Conservation (phyloP, 2,797 vertebrate genomes). For the Crocidura indochinensis region DNA sequence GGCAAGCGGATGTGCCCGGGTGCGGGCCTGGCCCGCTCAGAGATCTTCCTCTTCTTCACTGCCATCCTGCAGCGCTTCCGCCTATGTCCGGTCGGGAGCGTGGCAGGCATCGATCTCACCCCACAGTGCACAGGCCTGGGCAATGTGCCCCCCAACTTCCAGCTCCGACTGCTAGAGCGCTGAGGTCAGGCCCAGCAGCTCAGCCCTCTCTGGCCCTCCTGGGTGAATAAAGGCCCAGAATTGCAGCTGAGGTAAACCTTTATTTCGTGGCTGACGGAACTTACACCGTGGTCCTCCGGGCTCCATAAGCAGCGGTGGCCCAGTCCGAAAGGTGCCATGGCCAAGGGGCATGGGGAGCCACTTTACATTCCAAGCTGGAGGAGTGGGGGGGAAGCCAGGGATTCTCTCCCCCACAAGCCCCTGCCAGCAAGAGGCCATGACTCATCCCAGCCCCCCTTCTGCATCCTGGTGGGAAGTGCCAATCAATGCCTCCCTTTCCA, state of each 20-base stretch:
- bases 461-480: constrained; percentile 59
- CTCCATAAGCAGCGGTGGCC: constrained; percentile 62
- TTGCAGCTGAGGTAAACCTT: constrained; percentile 83
- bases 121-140: constrained; percentile 28
- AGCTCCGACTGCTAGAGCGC: not conserved
- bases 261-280: constrained; percentile 79
- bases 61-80: constrained; percentile 63
- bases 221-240: constrained; percentile 43
- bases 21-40: constrained; percentile 32
- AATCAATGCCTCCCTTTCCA: constrained; percentile 17
- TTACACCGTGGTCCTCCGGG: constrained; percentile 68
- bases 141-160: constrained; percentile 50
- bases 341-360: constrained; percentile 75
- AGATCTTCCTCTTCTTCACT: constrained; percentile 77
- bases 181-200: not conserved
- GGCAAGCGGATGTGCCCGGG: constrained; percentile 70
- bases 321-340: constrained; percentile 70
- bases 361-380: constrained; percentile 85
- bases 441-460: constrained; percentile 80
- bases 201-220: not conserved
- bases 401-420: constrained; percentile 48
- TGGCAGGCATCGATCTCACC: constrained; percentile 23
- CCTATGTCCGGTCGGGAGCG: constrained; percentile 23
- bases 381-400: not conserved
- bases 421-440: constrained; percentile 84